Evolutionary conservation across 1,140 invertebrate species (phyloP).

Genomic region (Drosophila santomea): DNA sequence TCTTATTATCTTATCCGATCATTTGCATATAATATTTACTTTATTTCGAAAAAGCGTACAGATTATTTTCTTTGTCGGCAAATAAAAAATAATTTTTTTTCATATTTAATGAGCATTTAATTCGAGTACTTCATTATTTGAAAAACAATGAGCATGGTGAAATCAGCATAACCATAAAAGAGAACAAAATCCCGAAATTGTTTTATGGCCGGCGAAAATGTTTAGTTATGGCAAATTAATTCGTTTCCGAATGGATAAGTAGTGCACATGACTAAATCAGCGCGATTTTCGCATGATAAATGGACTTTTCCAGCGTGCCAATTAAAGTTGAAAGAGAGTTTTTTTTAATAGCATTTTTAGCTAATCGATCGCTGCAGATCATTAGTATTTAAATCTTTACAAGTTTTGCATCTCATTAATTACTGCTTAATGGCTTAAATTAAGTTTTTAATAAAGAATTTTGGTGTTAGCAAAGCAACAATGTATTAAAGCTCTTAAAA

Average conservation of each 20-base stretch:
- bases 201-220: conserved; percentile 20
- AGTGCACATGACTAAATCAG: conserved; percentile 23
- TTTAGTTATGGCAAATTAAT: conserved; percentile 44
- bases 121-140: conserved; percentile 8
- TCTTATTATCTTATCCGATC: conserved; percentile 27
- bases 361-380: conserved; percentile 5
- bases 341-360: conserved; percentile 14
- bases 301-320: background rate
- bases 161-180: background rate
- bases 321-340: conserved; percentile 4
- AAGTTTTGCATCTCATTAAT: background rate
- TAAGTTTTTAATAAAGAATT: too few species aligned
- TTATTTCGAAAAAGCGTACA: background rate
- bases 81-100: conserved; percentile 2
- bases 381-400: conserved; percentile 1
- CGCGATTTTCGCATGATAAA: conserved; percentile 10
- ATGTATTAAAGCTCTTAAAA: too few species aligned
- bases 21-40: conserved; percentile 6
- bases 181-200: conserved; percentile 3
- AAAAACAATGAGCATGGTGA: conserved; percentile 2
- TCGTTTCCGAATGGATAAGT: conserved; percentile 27
- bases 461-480: too few species aligned
- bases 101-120: conserved; percentile 21
- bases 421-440: too few species aligned
- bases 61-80: conserved; percentile 1